Evolutionary conservation across 2,113 vertebrate species (phyloP).

Genomic region (Tragulus kanchil): DNA sequence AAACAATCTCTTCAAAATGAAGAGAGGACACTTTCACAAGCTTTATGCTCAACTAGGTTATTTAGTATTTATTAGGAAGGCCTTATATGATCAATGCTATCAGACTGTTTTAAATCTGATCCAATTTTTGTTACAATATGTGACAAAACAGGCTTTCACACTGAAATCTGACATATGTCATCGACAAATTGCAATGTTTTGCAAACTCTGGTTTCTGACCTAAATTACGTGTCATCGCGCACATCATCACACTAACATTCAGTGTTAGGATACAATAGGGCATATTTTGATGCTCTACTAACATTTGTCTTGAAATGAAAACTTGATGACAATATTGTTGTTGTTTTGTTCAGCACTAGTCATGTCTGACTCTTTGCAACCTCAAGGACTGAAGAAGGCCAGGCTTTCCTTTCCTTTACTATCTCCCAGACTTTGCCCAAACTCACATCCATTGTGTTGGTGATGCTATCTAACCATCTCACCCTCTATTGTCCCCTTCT

Average conservation of each 20-base stretch:
- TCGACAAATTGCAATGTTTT: slow-evolving; percentile 59
- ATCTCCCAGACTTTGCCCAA: background rate
- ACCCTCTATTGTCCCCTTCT: background rate
- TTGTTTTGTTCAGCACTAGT: slow-evolving; percentile 42
- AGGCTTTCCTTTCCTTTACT: background rate
- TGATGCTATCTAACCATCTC: background rate
- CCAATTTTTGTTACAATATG: background rate
- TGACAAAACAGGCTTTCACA: slow-evolving; percentile 24
- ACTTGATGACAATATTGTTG: slow-evolving; percentile 68
- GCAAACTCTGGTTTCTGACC: slow-evolving; percentile 59
- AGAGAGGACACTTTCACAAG: background rate
- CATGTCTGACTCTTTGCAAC: background rate
- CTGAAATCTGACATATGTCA: background rate
- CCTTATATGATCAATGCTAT: background rate
- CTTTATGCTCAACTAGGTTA: background rate
- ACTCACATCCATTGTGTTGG: background rate
- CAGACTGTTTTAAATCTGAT: background rate
- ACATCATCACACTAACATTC: background rate
- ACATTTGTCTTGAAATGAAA: slow-evolving; percentile 78
- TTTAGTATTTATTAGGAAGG: background rate
- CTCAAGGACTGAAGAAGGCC: background rate
- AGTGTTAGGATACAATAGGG: slow-evolving; percentile 53
- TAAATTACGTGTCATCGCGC: slow-evolving; percentile 45
- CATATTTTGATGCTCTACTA: slow-evolving; percentile 78
- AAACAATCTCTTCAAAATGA: background rate